A percentile compares a stretch with the other conserved stretches of the same genome.
Evolutionary conservation across 2,113 vertebrate species (phyloP).

Genomic region (Deroptyus accipitrinus): DNA sequence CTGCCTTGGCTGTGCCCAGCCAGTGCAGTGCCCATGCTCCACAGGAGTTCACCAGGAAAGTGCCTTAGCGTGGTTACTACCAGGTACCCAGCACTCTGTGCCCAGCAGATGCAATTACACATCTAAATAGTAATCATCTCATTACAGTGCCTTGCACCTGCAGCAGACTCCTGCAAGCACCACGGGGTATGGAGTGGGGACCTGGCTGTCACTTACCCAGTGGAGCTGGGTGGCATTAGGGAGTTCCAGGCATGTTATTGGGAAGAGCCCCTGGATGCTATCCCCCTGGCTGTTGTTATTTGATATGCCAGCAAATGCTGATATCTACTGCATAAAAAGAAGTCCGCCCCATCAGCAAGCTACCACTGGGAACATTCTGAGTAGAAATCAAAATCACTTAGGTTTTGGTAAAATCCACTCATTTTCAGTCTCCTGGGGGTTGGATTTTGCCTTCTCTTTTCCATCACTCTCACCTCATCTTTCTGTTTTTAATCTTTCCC

Average conservation of each 20-base stretch:
- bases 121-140: not conserved
- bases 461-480: not conserved
- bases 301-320: not conserved
- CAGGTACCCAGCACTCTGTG: not conserved
- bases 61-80: accelerated
- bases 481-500: not conserved
- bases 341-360: not conserved
- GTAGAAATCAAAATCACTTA: not conserved
- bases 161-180: not conserved
- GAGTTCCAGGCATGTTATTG: accelerated
- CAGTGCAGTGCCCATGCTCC: accelerated
- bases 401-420: not conserved
- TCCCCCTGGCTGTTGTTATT: not conserved
- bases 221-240: accelerated
- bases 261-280: not conserved
- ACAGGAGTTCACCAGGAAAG: accelerated
- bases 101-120: not conserved
- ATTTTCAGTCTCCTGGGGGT: not conserved
- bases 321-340: not conserved
- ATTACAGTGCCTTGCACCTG: not conserved
- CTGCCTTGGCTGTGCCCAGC: accelerated
- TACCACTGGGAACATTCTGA: not conserved
- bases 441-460: not conserved
- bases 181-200: accelerated
- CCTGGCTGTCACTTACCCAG: accelerated